phyloP scores from a whole-genome alignment of 1,140 invertebrate genomes.

The Drosophila pachea region DNA sequence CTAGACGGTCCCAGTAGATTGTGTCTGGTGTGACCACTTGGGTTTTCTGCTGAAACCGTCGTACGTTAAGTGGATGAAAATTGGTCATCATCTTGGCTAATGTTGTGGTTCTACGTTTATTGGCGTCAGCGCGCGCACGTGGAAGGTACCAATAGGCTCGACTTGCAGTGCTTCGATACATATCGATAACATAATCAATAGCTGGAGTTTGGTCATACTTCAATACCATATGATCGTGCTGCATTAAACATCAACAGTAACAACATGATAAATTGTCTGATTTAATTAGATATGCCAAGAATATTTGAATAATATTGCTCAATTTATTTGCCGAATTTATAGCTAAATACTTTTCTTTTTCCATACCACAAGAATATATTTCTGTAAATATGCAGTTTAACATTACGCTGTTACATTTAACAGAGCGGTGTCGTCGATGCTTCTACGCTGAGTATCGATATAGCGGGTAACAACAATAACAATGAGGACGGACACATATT shows the following conservation, averaged over 20 bases:
- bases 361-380: too few relatives aligned
- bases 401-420: too few relatives aligned
- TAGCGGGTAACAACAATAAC: conserved; percentile 7
- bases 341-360: too few relatives aligned
- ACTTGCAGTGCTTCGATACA: neutral
- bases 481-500: conserved; percentile 30
- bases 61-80: conserved; percentile 87
- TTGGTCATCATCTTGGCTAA: conserved; percentile 57
- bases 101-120: neutral
- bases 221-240: neutral
- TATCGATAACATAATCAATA: conserved; percentile 6
- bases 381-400: too few relatives aligned
- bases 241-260: neutral
- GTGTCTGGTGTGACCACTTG: conserved; percentile 86
- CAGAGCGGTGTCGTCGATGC: conserved; percentile 2
- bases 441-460: conserved; percentile 21
- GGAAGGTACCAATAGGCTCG: conserved; percentile 8
- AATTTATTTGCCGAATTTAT: too few relatives aligned
- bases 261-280: neutral
- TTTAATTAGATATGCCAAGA: too few relatives aligned
- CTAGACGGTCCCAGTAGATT: conserved; percentile 91
- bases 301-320: too few relatives aligned
- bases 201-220: neutral
- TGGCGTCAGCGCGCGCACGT: conserved; percentile 34
- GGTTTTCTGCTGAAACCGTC: conserved; percentile 84